Evolutionary conservation across 2,797 vertebrate genomes (phyloP).

Genomic region (Acestrorhynchus altus): DNA sequence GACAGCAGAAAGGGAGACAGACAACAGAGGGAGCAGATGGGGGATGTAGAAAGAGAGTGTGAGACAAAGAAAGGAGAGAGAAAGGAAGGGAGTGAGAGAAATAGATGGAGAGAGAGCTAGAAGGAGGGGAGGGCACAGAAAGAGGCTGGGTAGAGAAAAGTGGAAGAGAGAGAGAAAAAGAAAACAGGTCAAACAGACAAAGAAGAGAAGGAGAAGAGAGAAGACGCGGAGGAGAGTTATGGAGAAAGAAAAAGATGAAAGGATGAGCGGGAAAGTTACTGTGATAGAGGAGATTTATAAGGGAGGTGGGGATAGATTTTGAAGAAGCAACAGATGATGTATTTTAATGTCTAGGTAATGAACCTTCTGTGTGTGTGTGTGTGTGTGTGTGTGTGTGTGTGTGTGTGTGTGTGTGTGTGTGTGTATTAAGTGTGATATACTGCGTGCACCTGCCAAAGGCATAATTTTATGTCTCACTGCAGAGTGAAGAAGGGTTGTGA

Average conservation of each 20-base stretch:
- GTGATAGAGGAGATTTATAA: too few relatives aligned
- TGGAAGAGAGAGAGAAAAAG: constrained; percentile 32
- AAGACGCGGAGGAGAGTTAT: not conserved
- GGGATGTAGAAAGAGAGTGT: too few relatives aligned
- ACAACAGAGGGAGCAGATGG: too few relatives aligned
- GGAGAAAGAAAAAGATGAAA: not conserved
- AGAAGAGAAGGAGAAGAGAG: not conserved
- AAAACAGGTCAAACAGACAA: not conserved
- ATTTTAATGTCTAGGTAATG: not conserved
- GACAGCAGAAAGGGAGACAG: not conserved
- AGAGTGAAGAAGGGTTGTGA: not conserved
- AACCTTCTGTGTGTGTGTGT: constrained; percentile 15
- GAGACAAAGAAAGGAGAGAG: too few relatives aligned
- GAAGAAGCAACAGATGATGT: constrained; percentile 63
- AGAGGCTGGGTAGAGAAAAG: not conserved
- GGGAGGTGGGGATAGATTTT: too few relatives aligned
- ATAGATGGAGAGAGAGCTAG: not conserved
- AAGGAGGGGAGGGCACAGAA: constrained; percentile 39
- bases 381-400: constrained; percentile 21
- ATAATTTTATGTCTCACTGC: not conserved
- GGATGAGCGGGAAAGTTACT: constrained; percentile 26
- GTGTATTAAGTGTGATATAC: not conserved
- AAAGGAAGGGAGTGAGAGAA: not conserved
- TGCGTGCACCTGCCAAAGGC: not conserved
- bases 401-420: constrained; percentile 4